Percentiles rank a stretch among this genome's conserved stretches.
Conservation (phyloP, 1,140 invertebrate genomes). For the Homalodisca vitripennis region DNA sequence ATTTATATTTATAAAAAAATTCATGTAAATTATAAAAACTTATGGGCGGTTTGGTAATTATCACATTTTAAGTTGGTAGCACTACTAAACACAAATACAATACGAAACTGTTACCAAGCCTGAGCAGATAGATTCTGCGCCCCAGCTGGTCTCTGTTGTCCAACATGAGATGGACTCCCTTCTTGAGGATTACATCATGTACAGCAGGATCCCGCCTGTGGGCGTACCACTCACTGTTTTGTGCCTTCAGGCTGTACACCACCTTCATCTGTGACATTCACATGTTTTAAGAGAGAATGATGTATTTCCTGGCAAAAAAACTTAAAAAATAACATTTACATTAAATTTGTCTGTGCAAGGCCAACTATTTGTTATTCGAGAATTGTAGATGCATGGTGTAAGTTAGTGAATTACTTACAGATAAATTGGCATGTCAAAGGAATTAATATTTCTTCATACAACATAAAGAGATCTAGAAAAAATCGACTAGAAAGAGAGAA, state of each 20-base stretch:
- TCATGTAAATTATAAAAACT: too few species aligned
- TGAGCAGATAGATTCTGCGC: slow-evolving; percentile 44
- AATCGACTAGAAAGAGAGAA: too few species aligned
- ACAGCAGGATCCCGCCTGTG: slow-evolving; percentile 38
- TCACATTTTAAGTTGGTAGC: too few species aligned
- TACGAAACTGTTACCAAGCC: slow-evolving; percentile 43
- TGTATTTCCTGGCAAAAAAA: not conserved
- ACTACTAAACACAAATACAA: too few species aligned
- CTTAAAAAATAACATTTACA: not conserved
- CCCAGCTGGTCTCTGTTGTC: slow-evolving; percentile 44
- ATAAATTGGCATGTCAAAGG: too few species aligned
- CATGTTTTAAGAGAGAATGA: not conserved
- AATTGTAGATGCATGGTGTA: not conserved
- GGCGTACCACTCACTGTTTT: slow-evolving; percentile 46
- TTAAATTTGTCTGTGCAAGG: not conserved
- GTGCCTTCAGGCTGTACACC: slow-evolving; percentile 41
- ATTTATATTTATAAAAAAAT: too few species aligned
- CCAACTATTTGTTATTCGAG: not conserved
- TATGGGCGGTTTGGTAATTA: too few species aligned
- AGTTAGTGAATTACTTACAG: not conserved
- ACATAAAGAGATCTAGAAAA: too few species aligned
- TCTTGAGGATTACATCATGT: slow-evolving; percentile 40
- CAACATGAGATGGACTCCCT: slow-evolving; percentile 43
- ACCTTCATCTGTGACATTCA: slow-evolving; percentile 40
- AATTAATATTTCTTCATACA: too few species aligned